Evolutionary conservation across 2,888 invertebrate genomes (phyloP).

Genomic region (Trachelus iudaicus): DNA sequence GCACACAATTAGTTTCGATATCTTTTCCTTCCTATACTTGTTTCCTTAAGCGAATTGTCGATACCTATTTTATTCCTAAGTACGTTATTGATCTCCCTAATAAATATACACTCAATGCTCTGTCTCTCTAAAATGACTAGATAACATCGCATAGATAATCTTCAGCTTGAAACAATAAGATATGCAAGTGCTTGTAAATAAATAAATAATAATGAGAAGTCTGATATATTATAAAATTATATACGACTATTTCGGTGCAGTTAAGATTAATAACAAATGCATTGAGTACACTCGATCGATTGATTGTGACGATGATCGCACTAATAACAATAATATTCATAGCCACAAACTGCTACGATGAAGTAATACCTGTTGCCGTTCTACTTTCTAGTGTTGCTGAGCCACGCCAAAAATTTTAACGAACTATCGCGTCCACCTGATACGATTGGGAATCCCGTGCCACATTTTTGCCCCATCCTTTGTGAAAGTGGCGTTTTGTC

Average conservation of each 20-base stretch:
- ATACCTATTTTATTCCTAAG: constrained; percentile 17
- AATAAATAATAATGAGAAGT: constrained; percentile 9
- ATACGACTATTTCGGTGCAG: not conserved
- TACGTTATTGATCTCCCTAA: constrained; percentile 11
- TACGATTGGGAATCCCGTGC: not conserved
- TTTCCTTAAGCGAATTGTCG: constrained; percentile 15
- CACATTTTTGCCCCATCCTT: not conserved
- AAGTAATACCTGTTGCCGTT: not conserved
- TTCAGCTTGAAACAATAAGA: constrained; percentile 49
- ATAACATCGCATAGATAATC: constrained; percentile 53
- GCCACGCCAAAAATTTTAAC: constrained; percentile 2
- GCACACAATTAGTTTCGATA: constrained; percentile 17
- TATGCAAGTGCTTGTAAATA: constrained; percentile 35
- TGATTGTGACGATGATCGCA: not conserved
- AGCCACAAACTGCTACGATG: not conserved
- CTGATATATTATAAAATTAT: not conserved
- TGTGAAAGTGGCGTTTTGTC: constrained; percentile 3
- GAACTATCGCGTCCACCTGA: not conserved
- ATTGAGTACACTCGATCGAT: not conserved
- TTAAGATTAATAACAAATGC: not conserved
- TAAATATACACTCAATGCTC: constrained; percentile 18
- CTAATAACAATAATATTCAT: not conserved
- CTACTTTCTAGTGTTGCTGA: not conserved
- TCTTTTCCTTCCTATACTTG: not conserved
- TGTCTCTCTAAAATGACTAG: constrained; percentile 40